A percentile compares a stretch with the other conserved stretches of the same genome.
These are phyloP conservation scores for Dicerorhinus sumatrensis DNA, from an alignment of 2,113 vertebrate genomes.

Conservation along the genomic window DNA sequence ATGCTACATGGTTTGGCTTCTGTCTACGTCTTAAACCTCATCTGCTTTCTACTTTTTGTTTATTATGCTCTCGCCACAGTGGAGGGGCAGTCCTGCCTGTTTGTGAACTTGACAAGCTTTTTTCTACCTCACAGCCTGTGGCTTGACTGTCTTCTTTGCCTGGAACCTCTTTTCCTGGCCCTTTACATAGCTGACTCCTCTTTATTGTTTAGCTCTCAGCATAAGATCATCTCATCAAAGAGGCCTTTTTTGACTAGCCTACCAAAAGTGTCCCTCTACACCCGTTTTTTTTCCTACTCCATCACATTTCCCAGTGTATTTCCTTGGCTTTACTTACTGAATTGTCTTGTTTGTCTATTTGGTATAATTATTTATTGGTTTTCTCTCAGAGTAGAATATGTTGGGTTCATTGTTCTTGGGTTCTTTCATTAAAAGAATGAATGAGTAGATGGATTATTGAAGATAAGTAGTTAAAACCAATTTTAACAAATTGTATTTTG, in stretches of 20 bases:
- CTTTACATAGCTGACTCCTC: not conserved
- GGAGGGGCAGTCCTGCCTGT: not conserved
- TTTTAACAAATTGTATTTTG: conserved; percentile 32
- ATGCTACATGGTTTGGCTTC: not conserved
- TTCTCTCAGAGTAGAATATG: not conserved
- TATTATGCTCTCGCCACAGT: not conserved
- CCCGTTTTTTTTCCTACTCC: too few species aligned
- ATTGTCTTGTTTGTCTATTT: not conserved
- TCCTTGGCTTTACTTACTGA: not conserved
- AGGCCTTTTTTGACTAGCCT: not conserved
- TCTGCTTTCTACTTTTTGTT: conserved; percentile 14
- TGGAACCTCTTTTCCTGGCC: not conserved
- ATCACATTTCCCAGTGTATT: not conserved
- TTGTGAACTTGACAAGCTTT: not conserved
- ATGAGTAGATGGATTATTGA: not conserved
- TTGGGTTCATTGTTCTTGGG: not conserved
- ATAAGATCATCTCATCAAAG: not conserved
- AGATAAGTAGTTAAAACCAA: conserved; percentile 12
- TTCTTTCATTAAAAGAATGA: conserved; percentile 45
- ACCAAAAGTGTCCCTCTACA: not conserved
- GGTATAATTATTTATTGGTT: conserved; percentile 28
- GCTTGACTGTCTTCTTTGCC: not conserved
- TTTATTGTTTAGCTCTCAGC: not conserved
- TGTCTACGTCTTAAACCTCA: not conserved
- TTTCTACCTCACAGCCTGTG: not conserved